A percentile compares a stretch with the other conserved stretches of the same genome.
Evolutionary conservation across 2,113 vertebrate genomes (phyloP).

Genomic region (Ramphastos sulfuratus): DNA sequence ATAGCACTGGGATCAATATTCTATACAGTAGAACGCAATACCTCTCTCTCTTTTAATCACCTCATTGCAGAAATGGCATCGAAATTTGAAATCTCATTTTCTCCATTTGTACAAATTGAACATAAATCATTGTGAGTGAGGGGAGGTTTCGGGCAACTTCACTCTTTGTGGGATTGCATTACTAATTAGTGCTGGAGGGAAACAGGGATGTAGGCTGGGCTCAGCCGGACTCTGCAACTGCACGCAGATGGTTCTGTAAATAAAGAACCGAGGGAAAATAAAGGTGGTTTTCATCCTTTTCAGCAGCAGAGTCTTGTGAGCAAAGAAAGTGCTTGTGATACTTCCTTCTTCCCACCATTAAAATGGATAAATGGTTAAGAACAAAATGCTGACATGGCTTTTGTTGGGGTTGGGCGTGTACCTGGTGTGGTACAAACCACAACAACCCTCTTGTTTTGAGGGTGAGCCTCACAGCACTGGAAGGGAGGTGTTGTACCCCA

Average conservation of each 20-base stretch:
- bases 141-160: slow-evolving; percentile 81
- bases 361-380: not conserved
- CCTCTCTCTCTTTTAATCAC: slow-evolving; percentile 96
- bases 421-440: not conserved
- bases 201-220: slow-evolving; percentile 12
- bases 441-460: rapidly evolving
- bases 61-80: slow-evolving; percentile 94
- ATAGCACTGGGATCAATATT: slow-evolving; percentile 98
- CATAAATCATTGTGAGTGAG: slow-evolving; percentile 95
- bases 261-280: not conserved
- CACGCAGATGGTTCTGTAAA: slow-evolving; percentile 29
- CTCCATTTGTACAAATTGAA: slow-evolving; percentile 91
- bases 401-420: not conserved
- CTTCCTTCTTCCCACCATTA: not conserved
- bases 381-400: not conserved
- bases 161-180: slow-evolving; percentile 91
- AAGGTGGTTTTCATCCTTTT: not conserved
- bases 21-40: slow-evolving; percentile 88
- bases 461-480: not conserved
- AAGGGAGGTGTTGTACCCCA: rapidly evolving
- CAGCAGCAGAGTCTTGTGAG: not conserved
- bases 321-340: not conserved
- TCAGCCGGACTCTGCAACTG: slow-evolving; percentile 49
- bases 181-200: slow-evolving; percentile 86
- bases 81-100: slow-evolving; percentile 92